Evolutionary conservation across 2,888 invertebrate genomes (phyloP).

Genomic region (Polietes domitor): DNA sequence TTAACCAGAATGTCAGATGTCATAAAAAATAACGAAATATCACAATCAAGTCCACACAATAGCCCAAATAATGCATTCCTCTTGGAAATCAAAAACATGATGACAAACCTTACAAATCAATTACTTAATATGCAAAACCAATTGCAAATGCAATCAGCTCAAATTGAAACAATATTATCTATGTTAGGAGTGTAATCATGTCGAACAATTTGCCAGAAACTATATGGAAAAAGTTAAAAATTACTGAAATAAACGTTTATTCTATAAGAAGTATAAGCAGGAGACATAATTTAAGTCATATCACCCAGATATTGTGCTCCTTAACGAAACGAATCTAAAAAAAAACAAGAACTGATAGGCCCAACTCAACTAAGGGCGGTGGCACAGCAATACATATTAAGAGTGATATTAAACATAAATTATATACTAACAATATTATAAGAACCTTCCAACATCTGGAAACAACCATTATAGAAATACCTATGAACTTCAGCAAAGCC

Average conservation of each 20-base stretch:
- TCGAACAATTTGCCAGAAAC: no score
- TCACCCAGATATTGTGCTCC: not conserved
- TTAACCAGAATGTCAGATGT: not conserved
- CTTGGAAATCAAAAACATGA: no score
- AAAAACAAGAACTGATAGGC: not conserved
- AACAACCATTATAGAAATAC: constrained; percentile 7
- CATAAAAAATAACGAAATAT: not conserved
- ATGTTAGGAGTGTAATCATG: no score
- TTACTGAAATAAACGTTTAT: no score
- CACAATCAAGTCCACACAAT: not conserved
- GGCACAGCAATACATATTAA: constrained; percentile 12
- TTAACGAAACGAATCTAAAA: no score
- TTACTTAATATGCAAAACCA: no score
- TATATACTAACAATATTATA: constrained; percentile 6
- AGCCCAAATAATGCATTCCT: no score
- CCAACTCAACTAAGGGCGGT: not conserved
- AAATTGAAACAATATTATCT: no score
- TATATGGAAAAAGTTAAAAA: no score
- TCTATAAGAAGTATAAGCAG: no score
- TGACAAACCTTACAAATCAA: no score
- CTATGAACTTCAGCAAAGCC: not conserved
- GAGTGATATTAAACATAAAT: constrained; percentile 11
- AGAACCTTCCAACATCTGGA: not conserved
- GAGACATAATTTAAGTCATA: not conserved
- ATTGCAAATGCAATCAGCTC: no score